These are phyloP conservation scores for Pachycephala philippinensis DNA, from an alignment of 2,113 vertebrate species.

Conservation along the genomic window DNA sequence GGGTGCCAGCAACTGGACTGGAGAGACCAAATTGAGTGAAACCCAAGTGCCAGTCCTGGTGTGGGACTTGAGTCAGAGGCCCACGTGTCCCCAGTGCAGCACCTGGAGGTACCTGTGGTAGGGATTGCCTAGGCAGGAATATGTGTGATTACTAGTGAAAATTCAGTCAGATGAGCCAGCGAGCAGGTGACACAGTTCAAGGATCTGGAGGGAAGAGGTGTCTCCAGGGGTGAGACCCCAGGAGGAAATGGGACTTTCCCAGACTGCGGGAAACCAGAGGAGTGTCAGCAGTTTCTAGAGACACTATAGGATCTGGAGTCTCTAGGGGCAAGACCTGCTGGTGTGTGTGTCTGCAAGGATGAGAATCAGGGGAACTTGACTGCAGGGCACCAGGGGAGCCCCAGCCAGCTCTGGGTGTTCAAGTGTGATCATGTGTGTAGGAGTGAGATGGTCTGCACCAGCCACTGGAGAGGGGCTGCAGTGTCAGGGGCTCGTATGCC, in stretches of 20 bases:
- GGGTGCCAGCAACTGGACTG: neutral
- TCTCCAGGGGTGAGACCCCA: neutral
- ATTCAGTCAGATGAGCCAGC: neutral
- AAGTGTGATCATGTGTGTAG: rapidly evolving
- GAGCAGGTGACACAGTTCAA: neutral
- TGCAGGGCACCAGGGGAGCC: neutral
- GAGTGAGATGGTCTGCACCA: neutral
- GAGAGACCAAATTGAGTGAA: neutral
- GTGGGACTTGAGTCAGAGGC: neutral
- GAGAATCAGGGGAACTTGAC: neutral
- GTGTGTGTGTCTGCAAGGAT: neutral
- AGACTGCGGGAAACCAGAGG: neutral
- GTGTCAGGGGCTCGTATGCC: no score
- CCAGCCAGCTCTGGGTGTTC: neutral
- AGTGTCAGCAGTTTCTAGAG: neutral
- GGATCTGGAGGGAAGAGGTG: neutral
- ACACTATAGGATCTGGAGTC: neutral
- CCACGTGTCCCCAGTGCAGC: neutral
- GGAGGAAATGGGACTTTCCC: neutral
- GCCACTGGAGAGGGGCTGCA: neutral
- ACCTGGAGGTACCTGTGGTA: neutral
- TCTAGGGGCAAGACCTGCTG: neutral
- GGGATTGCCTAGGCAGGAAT: neutral
- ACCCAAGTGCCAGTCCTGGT: neutral
- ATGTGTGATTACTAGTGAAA: neutral